Conservation (phyloP, 2,888 invertebrate genomes). For the Callinectes sapidus region DNA sequence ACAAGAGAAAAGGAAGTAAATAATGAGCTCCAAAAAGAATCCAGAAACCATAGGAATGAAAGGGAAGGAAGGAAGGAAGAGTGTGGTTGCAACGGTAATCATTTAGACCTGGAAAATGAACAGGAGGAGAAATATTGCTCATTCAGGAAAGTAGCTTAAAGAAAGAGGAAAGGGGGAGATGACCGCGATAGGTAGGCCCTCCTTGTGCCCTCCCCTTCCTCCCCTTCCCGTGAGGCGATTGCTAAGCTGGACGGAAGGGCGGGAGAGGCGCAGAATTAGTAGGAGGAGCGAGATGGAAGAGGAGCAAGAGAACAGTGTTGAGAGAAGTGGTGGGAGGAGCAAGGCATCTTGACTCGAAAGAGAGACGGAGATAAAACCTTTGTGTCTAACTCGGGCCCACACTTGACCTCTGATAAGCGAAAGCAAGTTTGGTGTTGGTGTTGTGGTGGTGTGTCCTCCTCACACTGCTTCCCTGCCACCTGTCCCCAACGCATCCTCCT, state of each 20-base stretch:
- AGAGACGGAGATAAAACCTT: conserved; percentile 57
- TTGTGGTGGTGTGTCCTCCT: conserved; percentile 22
- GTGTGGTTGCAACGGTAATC: background rate
- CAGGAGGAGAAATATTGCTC: conserved; percentile 31
- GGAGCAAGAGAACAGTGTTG: conserved; percentile 15
- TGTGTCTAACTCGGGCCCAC: conserved; percentile 57
- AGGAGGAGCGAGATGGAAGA: conserved; percentile 21
- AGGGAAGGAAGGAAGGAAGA: background rate
- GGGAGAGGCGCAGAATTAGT: conserved; percentile 12
- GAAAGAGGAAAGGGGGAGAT: conserved; percentile 24
- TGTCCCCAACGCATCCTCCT: conserved; percentile 8
- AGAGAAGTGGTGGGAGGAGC: conserved; percentile 45
- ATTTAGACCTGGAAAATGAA: background rate
- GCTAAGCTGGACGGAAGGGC: conserved; percentile 19
- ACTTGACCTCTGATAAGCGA: conserved; percentile 57
- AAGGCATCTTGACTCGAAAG: conserved; percentile 37
- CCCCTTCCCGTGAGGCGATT: background rate
- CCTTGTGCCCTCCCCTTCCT: background rate
- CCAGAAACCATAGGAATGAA: background rate
- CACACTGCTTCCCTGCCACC: background rate
- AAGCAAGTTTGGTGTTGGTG: background rate
- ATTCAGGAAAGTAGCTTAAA: conserved; percentile 5
- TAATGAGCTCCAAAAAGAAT: background rate
- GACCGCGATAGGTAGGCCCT: background rate
- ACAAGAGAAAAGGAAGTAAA: background rate